phyloP scores from a whole-genome alignment of 2,113 vertebrate species.

The Verasper variegatus region DNA sequence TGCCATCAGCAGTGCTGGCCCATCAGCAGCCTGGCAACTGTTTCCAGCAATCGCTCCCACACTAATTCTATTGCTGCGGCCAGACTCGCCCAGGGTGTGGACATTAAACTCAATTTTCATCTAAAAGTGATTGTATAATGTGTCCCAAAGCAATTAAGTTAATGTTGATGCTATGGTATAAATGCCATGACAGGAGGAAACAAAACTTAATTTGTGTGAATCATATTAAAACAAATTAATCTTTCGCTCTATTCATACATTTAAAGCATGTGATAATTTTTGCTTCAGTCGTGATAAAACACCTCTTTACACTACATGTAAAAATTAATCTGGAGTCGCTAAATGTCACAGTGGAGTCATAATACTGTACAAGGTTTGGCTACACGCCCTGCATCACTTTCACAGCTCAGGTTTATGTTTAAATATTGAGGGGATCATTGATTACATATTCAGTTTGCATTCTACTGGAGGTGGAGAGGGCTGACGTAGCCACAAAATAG shows the following conservation, averaged over 20 bases:
- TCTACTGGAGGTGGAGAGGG: not conserved
- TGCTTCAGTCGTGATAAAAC: not conserved
- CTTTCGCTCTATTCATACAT: not conserved
- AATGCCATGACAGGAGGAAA: not conserved
- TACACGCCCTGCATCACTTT: not conserved
- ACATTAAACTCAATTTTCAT: constrained; percentile 66
- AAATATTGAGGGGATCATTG: not conserved
- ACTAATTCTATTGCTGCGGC: constrained; percentile 59
- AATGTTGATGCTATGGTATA: constrained; percentile 23
- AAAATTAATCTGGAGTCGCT: not conserved
- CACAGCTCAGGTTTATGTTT: not conserved
- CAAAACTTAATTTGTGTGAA: not conserved
- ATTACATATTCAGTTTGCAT: not conserved
- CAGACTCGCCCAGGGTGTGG: constrained; percentile 52
- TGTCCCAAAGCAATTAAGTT: constrained; percentile 40
- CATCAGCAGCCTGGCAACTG: constrained; percentile 54
- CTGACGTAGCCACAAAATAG: not conserved
- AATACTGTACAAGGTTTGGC: not conserved
- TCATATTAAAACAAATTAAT: not conserved
- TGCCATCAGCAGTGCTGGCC: constrained; percentile 35
- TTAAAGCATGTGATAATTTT: not conserved
- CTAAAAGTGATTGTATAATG: constrained; percentile 46
- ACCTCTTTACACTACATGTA: not conserved
- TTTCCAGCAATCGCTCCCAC: constrained; percentile 59
- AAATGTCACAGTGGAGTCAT: not conserved